A percentile compares a stretch with the other conserved stretches of the same genome.
phyloP scores from a whole-genome alignment of 2,797 vertebrate species.

The Trachops cirrhosus region DNA sequence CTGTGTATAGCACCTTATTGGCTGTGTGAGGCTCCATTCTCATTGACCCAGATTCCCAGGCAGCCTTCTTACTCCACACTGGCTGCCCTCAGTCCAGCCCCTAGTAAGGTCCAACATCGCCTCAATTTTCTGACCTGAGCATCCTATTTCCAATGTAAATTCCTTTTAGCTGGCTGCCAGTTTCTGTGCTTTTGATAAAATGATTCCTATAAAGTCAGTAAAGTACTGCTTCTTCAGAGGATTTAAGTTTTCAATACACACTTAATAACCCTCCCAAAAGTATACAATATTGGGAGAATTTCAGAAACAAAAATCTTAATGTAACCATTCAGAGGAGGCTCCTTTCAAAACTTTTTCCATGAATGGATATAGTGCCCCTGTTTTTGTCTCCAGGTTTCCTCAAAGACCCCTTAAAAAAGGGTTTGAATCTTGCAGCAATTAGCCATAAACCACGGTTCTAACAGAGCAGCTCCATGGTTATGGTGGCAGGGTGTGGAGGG shows the following conservation, averaged over 20 bases:
- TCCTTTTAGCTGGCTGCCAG: not conserved
- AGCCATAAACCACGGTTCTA: not conserved
- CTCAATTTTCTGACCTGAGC: not conserved
- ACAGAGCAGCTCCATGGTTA: too few relatives aligned
- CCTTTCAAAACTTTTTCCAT: not conserved
- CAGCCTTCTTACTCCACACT: not conserved
- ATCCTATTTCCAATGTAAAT: not conserved
- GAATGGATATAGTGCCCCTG: not conserved
- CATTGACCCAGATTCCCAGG: not conserved
- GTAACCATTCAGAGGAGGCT: not conserved
- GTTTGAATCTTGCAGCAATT: not conserved
- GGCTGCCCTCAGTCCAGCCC: not conserved
- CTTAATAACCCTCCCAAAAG: not conserved
- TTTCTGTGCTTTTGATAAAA: not conserved
- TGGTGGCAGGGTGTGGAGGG: not conserved
- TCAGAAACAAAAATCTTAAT: not conserved
- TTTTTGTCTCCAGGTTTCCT: not conserved
- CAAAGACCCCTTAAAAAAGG: not conserved
- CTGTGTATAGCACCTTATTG: not conserved
- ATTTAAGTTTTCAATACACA: not conserved
- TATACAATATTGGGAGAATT: not conserved
- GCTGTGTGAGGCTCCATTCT: not conserved
- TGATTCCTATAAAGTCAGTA: not conserved
- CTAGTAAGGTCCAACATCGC: not conserved
- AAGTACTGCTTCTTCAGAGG: not conserved